Conservation (phyloP, 2,113 vertebrate species). For the Cryptomyrus ogoouensis region DNA sequence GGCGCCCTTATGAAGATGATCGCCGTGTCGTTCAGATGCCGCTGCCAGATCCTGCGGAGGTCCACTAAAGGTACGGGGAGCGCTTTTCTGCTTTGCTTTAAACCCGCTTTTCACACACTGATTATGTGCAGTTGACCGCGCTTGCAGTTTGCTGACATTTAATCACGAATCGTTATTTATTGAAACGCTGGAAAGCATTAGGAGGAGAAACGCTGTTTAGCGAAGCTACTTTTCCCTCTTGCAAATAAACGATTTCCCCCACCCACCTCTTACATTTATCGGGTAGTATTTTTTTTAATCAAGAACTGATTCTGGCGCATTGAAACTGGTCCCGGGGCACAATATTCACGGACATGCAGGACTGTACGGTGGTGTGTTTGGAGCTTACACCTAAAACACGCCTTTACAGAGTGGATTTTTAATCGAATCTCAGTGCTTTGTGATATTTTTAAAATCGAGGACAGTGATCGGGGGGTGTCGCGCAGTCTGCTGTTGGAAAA, state of each 20-base stretch:
- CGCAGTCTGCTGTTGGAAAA: not conserved
- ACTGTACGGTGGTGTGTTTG: not conserved
- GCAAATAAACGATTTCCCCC: not conserved
- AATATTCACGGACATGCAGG: not conserved
- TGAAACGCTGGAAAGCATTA: not conserved
- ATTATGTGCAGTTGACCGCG: not conserved
- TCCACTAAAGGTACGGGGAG: conserved; percentile 85
- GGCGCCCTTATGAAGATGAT: conserved; percentile 77
- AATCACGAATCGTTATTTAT: not conserved
- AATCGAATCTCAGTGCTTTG: not conserved
- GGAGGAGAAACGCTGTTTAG: not conserved
- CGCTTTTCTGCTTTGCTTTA: not conserved
- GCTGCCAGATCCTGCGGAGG: conserved; percentile 93
- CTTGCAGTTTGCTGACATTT: conserved; percentile 13
- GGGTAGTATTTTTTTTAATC: not conserved
- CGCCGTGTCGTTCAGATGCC: conserved; percentile 98
- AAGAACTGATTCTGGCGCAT: not conserved
- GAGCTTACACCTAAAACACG: not conserved
- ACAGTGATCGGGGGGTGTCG: not conserved
- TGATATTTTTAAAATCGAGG: not conserved
- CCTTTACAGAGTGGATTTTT: not conserved
- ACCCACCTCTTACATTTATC: not conserved
- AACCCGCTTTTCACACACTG: not conserved
- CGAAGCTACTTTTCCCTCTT: not conserved
- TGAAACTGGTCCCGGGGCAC: not conserved